phyloP scores from a whole-genome alignment of 1,140 invertebrate genomes.

The Ectropis grisescens region DNA sequence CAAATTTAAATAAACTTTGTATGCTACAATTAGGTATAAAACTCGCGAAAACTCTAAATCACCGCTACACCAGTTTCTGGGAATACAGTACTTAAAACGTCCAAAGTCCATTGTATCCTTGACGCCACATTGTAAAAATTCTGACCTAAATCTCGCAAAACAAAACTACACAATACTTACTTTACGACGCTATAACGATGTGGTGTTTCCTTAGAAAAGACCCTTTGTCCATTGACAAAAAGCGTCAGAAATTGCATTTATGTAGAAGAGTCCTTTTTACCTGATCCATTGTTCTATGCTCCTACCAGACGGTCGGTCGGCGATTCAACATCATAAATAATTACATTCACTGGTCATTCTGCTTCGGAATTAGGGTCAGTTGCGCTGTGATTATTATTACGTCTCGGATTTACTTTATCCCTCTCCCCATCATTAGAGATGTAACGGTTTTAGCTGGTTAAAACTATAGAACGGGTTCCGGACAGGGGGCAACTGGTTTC shows the following conservation, averaged over 20 bases:
- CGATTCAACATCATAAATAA: constrained; percentile 57
- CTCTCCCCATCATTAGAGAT: constrained; percentile 67
- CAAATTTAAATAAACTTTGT: no score
- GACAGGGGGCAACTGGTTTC: constrained; percentile 49
- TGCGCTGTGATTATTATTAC: constrained; percentile 56
- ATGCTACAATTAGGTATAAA: no score
- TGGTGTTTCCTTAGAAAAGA: constrained; percentile 64
- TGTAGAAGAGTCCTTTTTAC: constrained; percentile 53
- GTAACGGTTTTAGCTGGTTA: constrained; percentile 67
- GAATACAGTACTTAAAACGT: constrained; percentile 37
- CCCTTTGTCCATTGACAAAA: constrained; percentile 65
- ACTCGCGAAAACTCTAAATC: no score
- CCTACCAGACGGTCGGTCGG: constrained; percentile 51
- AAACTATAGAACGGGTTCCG: constrained; percentile 65
- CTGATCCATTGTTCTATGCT: constrained; percentile 50
- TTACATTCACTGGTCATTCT: constrained; percentile 55
- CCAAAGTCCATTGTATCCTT: constrained; percentile 34
- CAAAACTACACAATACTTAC: constrained; percentile 62
- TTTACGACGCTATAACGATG: constrained; percentile 66
- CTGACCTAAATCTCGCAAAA: constrained; percentile 63
- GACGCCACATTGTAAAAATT: constrained; percentile 59
- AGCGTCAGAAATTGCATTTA: constrained; percentile 55
- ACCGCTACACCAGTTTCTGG: constrained; percentile 2
- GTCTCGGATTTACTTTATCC: constrained; percentile 44
- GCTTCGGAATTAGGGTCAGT: constrained; percentile 50